Evolutionary conservation across 2,113 vertebrate genomes (phyloP).

Genomic region (Chaetops frenatus): DNA sequence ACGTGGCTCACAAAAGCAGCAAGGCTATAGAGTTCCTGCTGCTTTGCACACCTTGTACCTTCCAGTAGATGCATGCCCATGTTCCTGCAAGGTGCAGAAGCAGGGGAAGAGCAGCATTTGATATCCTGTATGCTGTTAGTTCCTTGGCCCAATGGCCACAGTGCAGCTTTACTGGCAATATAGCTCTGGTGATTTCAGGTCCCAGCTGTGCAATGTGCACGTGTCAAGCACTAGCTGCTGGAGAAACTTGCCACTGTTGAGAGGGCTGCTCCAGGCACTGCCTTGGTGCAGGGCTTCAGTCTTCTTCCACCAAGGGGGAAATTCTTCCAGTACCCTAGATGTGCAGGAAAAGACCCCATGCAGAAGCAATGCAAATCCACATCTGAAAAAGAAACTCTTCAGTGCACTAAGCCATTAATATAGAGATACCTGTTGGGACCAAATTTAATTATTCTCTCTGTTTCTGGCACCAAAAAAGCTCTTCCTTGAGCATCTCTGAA

Average conservation of each 20-base stretch:
- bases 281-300: neutral
- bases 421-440: neutral
- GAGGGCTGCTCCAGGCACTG: neutral
- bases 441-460: neutral
- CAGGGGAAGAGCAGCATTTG: neutral
- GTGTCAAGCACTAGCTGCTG: neutral
- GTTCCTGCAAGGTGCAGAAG: neutral
- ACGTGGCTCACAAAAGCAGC: neutral
- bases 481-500: neutral
- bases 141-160: neutral
- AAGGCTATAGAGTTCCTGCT: neutral
- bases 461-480: neutral
- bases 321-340: neutral
- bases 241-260: neutral
- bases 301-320: neutral
- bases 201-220: fast-evolving
- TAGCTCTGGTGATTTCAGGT: fast-evolving
- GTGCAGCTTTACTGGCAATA: neutral
- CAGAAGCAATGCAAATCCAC: neutral
- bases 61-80: neutral
- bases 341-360: neutral
- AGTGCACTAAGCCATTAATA: neutral
- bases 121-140: neutral
- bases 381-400: neutral
- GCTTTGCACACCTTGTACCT: neutral